Conservation (phyloP, 1,140 invertebrate genomes). For the Bicyclus anynana region DNA sequence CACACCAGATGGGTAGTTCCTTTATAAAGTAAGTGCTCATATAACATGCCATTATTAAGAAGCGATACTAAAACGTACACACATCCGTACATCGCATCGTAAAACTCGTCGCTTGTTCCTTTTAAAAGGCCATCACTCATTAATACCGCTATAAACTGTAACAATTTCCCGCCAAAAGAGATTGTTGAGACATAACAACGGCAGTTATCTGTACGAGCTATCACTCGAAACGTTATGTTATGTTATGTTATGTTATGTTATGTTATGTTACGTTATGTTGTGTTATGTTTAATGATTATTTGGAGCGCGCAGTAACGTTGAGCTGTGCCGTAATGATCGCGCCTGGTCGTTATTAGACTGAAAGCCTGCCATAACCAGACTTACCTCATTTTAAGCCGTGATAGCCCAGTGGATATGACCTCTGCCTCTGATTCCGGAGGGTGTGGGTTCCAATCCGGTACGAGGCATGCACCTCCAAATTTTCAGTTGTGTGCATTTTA, state of each 20-base stretch:
- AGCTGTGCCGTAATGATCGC: constrained; percentile 49
- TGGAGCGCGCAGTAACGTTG: constrained; percentile 62
- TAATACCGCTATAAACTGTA: constrained; percentile 61
- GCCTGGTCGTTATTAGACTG: too few relatives aligned
- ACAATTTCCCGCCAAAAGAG: constrained; percentile 58
- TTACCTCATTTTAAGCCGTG: too few relatives aligned
- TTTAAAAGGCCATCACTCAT: constrained; percentile 63
- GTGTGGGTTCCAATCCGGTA: too few relatives aligned
- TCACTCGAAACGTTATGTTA: constrained; percentile 64
- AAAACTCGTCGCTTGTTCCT: constrained; percentile 45
- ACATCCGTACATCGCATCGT: constrained; percentile 8
- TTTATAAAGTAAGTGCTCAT: not conserved
- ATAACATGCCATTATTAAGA: constrained; percentile 17
- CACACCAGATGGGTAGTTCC: too few relatives aligned
- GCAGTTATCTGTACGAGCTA: constrained; percentile 61
- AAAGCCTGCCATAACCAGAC: too few relatives aligned
- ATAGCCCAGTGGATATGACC: too few relatives aligned
- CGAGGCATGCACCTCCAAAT: too few relatives aligned
- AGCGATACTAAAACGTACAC: constrained; percentile 33
- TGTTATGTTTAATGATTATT: constrained; percentile 69
- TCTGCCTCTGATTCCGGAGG: too few relatives aligned
- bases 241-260: too few relatives aligned
- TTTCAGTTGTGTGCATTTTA: too few relatives aligned
- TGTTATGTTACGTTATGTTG: too few relatives aligned
- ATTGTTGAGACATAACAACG: constrained; percentile 64